Evolutionary conservation across 2,113 vertebrate genomes (phyloP), one percentile per base, ranked within the genome.

Genomic region (Ptyas mucosa): DNA sequence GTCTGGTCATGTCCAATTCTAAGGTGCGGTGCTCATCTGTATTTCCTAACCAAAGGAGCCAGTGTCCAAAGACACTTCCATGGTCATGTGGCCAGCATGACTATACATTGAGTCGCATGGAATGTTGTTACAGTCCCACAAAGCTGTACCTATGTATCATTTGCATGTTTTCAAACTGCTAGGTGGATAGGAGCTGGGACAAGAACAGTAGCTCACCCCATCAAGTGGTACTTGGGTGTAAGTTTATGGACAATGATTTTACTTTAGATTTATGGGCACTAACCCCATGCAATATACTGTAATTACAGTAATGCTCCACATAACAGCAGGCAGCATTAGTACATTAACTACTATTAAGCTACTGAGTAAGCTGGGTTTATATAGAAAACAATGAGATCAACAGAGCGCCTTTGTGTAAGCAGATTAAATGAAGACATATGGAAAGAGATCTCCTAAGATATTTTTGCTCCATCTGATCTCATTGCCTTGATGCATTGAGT

Each of bases 211-310:
- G 64, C 64, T 69, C 64, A 61, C 1, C 58, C 57, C 3, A 61
- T 26, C 58, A 69, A 15, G 29, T 69, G 5, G 5, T 69, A 69
- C 20, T 4, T 21, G 86, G 4, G 12, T 88, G 21, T 88, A 24
- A 69, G 24, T 61, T 34, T 49, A 46, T 85, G 51, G 5, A 93
- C 94, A 58, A 43, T 94, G 86, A 88, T 94, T 96, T 87, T 89
- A 85, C 46, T 94, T 94, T 95, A 93, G 92, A 5, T 46, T 94
- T 39, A 85, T n/a, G 95, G 96, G 95, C 0, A 61, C 90, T 97
- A 95, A 95, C 92, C 21, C 8, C 95, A 94, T 96, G 61, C 69
- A 95, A 96, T 94, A 92, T 91, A 91, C 93, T 94, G 95, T 96
- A n/a, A n/a, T 69, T 69, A 69, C 64, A 81, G 15, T 9, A 81